phyloP scores from a whole-genome alignment of 2,797 vertebrate species.

The Aldrovandia affinis region DNA sequence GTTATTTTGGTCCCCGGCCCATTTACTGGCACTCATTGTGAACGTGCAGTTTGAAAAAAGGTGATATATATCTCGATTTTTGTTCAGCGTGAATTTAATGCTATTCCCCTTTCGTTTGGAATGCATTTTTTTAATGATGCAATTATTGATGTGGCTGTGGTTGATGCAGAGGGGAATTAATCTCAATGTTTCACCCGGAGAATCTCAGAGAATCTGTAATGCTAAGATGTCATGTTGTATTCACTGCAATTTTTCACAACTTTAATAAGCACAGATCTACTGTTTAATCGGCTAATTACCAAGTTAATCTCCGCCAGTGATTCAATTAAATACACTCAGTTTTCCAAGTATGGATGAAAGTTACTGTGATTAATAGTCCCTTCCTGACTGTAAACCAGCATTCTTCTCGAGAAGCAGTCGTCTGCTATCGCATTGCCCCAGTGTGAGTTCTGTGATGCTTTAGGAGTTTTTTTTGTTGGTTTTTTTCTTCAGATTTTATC shows the following conservation, averaged over 20 bases:
- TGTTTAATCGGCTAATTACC: constrained; percentile 52
- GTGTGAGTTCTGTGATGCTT: not conserved
- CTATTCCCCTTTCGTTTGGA: not conserved
- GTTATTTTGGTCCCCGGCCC: not conserved
- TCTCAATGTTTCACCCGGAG: not conserved
- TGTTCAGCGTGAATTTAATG: not conserved
- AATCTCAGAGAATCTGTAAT: not conserved
- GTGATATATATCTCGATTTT: not conserved
- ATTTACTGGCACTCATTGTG: not conserved
- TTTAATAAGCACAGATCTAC: constrained; percentile 29
- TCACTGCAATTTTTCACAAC: constrained; percentile 24
- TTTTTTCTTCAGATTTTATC: too few relatives aligned
- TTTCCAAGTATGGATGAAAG: constrained; percentile 59
- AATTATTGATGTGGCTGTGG: not conserved
- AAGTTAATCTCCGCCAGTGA: constrained; percentile 53
- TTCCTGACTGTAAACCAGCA: constrained; percentile 21
- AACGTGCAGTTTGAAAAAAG: not conserved
- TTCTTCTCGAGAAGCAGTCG: not conserved
- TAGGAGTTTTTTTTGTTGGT: too few relatives aligned
- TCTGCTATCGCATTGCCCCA: not conserved
- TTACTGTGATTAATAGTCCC: constrained; percentile 56
- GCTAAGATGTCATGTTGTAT: not conserved
- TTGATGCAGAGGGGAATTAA: not conserved
- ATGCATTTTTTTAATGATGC: constrained; percentile 8
- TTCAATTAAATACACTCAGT: constrained; percentile 55